Evolutionary conservation across 2,888 invertebrate species (phyloP), one percentile per base, ranked within the genome.

Genomic region (Myathropa florea): DNA sequence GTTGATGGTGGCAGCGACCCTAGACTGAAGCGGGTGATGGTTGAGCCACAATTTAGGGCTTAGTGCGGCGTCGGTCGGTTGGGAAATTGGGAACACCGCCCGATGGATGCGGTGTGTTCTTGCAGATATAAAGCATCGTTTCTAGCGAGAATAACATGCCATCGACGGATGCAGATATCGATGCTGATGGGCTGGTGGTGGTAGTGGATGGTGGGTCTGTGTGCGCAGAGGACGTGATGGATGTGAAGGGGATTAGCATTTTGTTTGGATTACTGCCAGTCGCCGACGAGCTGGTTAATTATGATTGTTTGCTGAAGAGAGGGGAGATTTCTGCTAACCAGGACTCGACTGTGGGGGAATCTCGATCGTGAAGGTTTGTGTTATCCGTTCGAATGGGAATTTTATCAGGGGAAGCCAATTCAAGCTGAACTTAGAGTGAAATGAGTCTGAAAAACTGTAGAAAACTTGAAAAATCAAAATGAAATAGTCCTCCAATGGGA

Each of bases 41-140:
- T 46, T 68, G 59, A 14, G 75, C 75, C 65, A 57, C 59, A 80
- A 71, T 84, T 81, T 84, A 80, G 81, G 70, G 76, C 18, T 73
- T 68, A 28, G 70, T 39, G 30, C 53, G 61, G 36, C 4, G 21
- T 26, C 39, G 55, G n/a, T 71, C 36, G 12, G 30, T 33, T 33
- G 1, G 33, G n/a, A 46, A 26, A 57, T 67, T 68, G 33, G 72
- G 79, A 73, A 83, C 72, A 64, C 39, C 10, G 57, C 59, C 59
- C 68, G 55, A 75, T 70, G 70, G 53, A 79, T 80, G 80, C 36
- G 73, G 70, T 70, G 60, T 83, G 70, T 71, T 33, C 72, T 64
- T 68, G 83, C 59, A 79, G 73, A 73, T 73, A 68, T 73, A 59
- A 72, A 78, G 28, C 83, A 78, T 78, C 71, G 70, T 46, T 67